Conservation (phyloP, 2,888 invertebrate species). For the Pandemis heparana region DNA sequence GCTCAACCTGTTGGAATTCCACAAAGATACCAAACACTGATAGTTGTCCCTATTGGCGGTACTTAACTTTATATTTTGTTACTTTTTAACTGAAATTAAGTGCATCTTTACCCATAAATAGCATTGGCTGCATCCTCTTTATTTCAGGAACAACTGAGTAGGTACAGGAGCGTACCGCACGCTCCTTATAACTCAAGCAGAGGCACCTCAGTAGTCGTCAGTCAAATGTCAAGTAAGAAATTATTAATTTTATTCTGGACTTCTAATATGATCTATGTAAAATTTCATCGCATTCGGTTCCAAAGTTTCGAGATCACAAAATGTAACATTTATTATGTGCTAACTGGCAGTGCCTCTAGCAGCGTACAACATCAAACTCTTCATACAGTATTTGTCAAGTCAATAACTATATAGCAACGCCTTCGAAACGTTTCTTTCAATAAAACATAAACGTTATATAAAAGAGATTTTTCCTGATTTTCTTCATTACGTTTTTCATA, state of each 20-base stretch:
- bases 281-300: no score
- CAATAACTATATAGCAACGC: no score
- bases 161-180: conserved; percentile 6
- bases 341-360: no score
- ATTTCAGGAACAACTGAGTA: conserved; percentile 6
- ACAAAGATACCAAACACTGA: conserved; percentile 49
- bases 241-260: no score
- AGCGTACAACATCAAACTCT: no score
- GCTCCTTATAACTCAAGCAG: conserved; percentile 15
- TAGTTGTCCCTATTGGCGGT: conserved; percentile 48
- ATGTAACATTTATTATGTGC: no score
- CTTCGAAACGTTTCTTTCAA: no score
- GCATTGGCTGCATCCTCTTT: background rate
- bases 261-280: no score
- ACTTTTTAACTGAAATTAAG: background rate
- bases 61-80: background rate
- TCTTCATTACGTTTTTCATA: background rate
- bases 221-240: conserved; percentile 25
- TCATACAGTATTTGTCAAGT: no score
- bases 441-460: no score
- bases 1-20: background rate
- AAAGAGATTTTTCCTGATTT: background rate
- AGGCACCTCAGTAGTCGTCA: conserved; percentile 30
- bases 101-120: no score
- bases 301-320: no score